Evolutionary conservation across 2,113 vertebrate genomes (phyloP), one percentile per base, ranked within the genome.

Genomic region (Pleuronectes platessa): DNA sequence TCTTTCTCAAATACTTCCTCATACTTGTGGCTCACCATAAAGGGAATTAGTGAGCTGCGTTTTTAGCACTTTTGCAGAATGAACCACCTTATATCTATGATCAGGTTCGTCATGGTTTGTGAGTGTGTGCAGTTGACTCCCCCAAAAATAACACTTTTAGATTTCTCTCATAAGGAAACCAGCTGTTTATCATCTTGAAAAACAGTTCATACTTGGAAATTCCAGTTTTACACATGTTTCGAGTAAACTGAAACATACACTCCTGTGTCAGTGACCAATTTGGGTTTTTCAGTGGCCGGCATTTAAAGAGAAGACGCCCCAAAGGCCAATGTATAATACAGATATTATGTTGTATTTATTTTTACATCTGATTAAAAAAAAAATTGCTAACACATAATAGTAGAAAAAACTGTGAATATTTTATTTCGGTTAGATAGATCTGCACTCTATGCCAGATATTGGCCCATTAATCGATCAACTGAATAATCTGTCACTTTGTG

Each of bases 1-100:
- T 80, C 66, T 73, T 42, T 54, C 56, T 71, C 24, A 58, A 63
- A 81, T 59, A 71, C 71, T 61, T 81, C 71, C 76, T 78, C 54
- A 64, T 80, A 76, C 66, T 26, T 78, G 26, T 59, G 24, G 24
- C 18, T 79, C 47, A 54, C 61, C 68, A 49, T 61, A 56, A 64
- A 86, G 56, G 14, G 18, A 72, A 40, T 62, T 11, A 14, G 31
- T 27, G 13, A 49, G 18, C 66, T 56, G 54, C 78, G 60, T 72
- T 82, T 49, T 35, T 51, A 7, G 47, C 49, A n/a, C 49, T 45
- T 12, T 15, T 45, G 42, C 21, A 66, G 31, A 69, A 26, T 18
- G 10, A 61, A 66, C 20, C 21, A 61, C n/a, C 31, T 31, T 31
- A 31, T 31, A 31, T 31, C 17, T 45, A 4, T 31, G 40, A 51